These are phyloP conservation scores for Oncorhynchus gorbuscha DNA, from an alignment of 2,113 vertebrate genomes.

Conservation along the genomic window DNA sequence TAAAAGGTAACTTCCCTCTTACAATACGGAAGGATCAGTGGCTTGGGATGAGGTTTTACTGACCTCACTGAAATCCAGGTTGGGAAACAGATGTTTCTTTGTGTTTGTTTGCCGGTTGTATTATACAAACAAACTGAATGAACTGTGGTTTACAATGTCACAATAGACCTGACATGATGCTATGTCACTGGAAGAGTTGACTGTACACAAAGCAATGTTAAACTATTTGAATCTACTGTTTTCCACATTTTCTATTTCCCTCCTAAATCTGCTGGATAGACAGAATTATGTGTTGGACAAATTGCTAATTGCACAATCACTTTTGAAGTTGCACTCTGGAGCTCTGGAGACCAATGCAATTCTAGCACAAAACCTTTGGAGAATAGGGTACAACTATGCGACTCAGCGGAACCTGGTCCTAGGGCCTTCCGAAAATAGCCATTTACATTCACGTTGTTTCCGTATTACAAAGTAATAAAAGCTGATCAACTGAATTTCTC, in stretches of 20 bases:
- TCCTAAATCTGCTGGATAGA: too few species aligned
- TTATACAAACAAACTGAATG: background rate
- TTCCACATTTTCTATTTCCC: too few species aligned
- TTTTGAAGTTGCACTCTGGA: too few species aligned
- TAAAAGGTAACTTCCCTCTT: background rate
- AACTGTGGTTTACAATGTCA: background rate
- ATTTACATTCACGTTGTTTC: background rate
- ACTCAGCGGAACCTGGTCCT: background rate
- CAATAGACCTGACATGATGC: background rate
- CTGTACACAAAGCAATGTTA: background rate
- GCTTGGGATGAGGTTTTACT: background rate
- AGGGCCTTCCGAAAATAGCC: background rate
- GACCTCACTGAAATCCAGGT: background rate
- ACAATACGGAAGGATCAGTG: background rate
- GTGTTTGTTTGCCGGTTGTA: background rate
- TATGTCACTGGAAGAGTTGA: background rate
- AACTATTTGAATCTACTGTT: background rate
- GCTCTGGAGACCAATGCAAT: constrained; percentile 39
- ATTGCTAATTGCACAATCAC: background rate
- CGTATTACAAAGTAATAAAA: background rate
- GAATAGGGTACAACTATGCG: background rate
- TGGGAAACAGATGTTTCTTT: background rate
- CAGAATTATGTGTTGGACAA: too few species aligned
- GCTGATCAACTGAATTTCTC: constrained; percentile 18
- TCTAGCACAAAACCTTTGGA: constrained; percentile 1